A percentile compares a stretch with the other conserved stretches of the same genome.
Conservation (phyloP, 2,888 invertebrate species). For the Orthosia incerta region DNA sequence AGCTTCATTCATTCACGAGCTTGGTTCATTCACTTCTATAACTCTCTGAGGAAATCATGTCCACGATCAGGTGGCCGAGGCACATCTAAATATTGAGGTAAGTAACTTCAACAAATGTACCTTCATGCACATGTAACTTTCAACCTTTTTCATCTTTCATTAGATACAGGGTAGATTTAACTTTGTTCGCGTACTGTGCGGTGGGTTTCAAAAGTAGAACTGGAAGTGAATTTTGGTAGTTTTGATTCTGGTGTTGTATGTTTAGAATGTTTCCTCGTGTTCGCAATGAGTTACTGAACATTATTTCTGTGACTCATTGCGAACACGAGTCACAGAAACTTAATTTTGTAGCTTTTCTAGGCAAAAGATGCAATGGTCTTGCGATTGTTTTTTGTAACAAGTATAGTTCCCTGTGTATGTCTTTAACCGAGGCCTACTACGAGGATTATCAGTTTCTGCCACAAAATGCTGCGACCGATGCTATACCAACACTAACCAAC, state of each 20-base stretch:
- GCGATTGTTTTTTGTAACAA: no score
- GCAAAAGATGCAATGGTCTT: neutral
- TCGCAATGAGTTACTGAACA: no score
- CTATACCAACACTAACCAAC: no score
- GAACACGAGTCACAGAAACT: no score
- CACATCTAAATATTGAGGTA: conserved; percentile 31
- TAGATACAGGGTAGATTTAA: neutral
- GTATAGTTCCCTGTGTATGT: no score
- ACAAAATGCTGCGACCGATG: no score
- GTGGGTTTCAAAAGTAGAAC: conserved; percentile 1
- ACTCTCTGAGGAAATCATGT: conserved; percentile 49
- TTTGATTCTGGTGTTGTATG: conserved; percentile 1
- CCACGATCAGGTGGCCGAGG: conserved; percentile 26
- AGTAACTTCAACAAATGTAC: conserved; percentile 19
- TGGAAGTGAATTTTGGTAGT: neutral
- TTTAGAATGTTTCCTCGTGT: neutral
- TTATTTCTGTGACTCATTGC: neutral
- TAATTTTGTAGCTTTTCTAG: neutral
- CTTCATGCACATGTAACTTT: conserved; percentile 32
- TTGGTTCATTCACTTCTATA: neutral
- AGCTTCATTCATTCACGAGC: neutral
- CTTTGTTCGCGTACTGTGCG: neutral
- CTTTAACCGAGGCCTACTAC: no score
- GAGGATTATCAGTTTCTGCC: no score
- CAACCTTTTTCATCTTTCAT: conserved; percentile 46